phyloP scores from a whole-genome alignment of 2,888 invertebrate genomes.

The Unio delphinus region DNA sequence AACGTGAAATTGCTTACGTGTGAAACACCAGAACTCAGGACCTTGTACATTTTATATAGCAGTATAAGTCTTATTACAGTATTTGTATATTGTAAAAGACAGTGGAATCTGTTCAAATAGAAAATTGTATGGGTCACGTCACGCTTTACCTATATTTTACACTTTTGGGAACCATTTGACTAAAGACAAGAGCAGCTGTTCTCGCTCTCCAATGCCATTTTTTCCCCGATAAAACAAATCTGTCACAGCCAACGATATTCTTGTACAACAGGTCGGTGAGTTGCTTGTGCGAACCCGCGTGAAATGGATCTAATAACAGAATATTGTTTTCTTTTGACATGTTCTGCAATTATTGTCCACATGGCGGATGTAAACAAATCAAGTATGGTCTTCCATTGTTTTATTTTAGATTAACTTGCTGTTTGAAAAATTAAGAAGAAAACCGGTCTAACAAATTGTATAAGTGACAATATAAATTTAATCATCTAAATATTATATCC shows the following conservation, averaged over 20 bases:
- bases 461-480: too few relatives aligned
- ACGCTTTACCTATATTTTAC: slow-evolving; percentile 68
- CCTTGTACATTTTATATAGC: too few relatives aligned
- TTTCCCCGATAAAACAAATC: slow-evolving; percentile 78
- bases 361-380: neutral
- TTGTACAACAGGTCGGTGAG: slow-evolving; percentile 75
- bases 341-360: neutral
- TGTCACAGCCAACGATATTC: slow-evolving; percentile 39
- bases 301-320: slow-evolving; percentile 81
- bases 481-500: too few relatives aligned
- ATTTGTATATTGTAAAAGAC: too few relatives aligned
- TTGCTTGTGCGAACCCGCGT: slow-evolving; percentile 82
- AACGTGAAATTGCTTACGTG: too few relatives aligned
- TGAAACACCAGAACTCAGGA: too few relatives aligned
- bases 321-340: slow-evolving; percentile 7
- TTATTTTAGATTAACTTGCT: too few relatives aligned
- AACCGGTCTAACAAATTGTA: too few relatives aligned
- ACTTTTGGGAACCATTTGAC: slow-evolving; percentile 75
- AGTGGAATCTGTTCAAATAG: too few relatives aligned
- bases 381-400: too few relatives aligned
- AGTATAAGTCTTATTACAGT: too few relatives aligned
- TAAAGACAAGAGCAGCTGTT: slow-evolving; percentile 79
- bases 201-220: slow-evolving; percentile 87
- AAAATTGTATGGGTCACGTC: neutral
- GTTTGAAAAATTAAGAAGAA: neutral